Evolutionary conservation across 2,113 vertebrate species (phyloP), one percentile per base, ranked within the genome.

Genomic region (Potamarius usumacintae): DNA sequence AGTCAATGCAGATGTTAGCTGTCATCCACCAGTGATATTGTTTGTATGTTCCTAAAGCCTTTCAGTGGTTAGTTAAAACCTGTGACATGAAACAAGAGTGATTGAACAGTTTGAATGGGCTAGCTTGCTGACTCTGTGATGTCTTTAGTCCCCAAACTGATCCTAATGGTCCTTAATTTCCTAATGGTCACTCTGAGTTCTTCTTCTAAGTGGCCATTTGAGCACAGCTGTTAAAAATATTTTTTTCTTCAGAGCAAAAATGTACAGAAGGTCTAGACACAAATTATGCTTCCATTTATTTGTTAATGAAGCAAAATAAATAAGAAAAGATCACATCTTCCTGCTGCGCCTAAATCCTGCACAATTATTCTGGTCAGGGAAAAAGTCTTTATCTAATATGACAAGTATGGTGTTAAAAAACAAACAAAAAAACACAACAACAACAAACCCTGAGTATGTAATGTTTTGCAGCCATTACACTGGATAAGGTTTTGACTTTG

Each of bases 121-220:
- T 79, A 10, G 57, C 20, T 27, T 30, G 27, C n/a, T 42, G 78
- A 63, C 58, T 82, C 20, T 10, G 2, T 22, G 57, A 82, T 82
- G 34, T 48, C 50, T 63, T 65, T n/a, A 65, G 34, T 82, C 81
- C 55, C 60, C 58, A n/a, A 60, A 60, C 58, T 65, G 34, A 50
- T 82, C 34, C 58, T 82, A 82, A 82, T 65, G 34, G 11, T 15
- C 20, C 81, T 65, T 82, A 48, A 82, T 62, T 62, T 82, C 30
- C 57, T 82, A 82, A 82, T 63, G 18, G 55, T 60, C 79, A 81
- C 0, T 55, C 58, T 63, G 55, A 82, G 63, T 63, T 82, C 58
- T 82, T 63, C 57, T 48, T 10, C 2, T 48, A 82, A 63, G 34
- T 82, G 30, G 34, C 30, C 58, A 48, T 82, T 82, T 82, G 30